These are phyloP conservation scores for Tenualosa ilisha DNA, from an alignment of 2,797 vertebrate species.

Conservation along the genomic window DNA sequence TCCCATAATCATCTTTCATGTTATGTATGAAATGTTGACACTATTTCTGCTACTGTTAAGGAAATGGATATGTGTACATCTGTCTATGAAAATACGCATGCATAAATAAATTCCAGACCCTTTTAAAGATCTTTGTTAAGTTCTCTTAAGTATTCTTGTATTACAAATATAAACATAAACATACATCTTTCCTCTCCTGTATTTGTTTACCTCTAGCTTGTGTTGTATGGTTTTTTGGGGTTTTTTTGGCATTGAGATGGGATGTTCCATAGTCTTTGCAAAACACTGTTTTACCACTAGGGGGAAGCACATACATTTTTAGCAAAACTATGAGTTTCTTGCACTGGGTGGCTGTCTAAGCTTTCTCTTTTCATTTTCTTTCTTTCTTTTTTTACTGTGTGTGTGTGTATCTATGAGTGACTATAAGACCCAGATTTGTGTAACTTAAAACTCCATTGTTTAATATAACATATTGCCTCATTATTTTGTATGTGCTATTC, in stretches of 20 bases:
- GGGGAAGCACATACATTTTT: neutral
- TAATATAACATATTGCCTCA: neutral
- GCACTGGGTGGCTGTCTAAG: neutral
- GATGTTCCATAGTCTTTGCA: neutral
- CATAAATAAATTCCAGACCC: neutral
- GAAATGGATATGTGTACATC: neutral
- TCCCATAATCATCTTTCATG: neutral
- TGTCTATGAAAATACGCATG: neutral
- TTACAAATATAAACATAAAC: neutral
- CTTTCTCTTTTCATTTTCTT: no score
- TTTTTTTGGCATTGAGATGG: no score
- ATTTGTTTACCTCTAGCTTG: no score
- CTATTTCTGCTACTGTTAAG: neutral
- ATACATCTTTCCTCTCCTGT: neutral
- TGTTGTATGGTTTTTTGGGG: no score
- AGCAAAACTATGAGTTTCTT: no score
- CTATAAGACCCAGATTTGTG: no score
- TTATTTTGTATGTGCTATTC: neutral
- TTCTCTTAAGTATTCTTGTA: no score
- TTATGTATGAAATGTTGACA: neutral
- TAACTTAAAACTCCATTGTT: no score
- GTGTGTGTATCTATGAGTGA: no score
- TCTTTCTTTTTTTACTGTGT: no score
- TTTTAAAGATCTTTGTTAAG: neutral
- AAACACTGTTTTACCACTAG: neutral